Conservation (phyloP, 1,140 invertebrate genomes). For the Hyles vespertilio region DNA sequence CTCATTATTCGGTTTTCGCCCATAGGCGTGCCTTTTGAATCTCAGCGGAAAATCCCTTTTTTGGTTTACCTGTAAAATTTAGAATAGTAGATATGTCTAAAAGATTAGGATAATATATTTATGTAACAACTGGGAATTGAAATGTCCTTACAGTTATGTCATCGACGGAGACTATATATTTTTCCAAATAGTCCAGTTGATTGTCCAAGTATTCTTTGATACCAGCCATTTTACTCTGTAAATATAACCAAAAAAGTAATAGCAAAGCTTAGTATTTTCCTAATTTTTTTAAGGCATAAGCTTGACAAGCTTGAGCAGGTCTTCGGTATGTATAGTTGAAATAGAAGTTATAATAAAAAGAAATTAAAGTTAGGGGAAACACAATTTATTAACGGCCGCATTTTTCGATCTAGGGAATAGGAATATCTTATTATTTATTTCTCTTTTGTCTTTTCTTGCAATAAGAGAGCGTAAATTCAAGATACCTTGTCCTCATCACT, state of each 20-base stretch:
- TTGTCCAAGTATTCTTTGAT: constrained; percentile 49
- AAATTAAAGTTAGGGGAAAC: no score
- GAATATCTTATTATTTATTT: no score
- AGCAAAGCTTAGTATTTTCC: neutral
- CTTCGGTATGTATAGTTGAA: no score
- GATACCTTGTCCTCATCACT: constrained; percentile 51
- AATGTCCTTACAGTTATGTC: constrained; percentile 1
- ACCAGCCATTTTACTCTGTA: constrained; percentile 57
- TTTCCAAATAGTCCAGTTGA: constrained; percentile 33
- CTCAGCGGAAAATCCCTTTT: constrained; percentile 9
- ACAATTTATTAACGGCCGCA: no score
- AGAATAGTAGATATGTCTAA: neutral
- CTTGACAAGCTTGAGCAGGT: no score
- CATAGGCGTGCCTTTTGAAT: constrained; percentile 20
- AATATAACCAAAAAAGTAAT: constrained; percentile 4
- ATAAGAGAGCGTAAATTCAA: neutral
- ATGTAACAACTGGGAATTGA: no score
- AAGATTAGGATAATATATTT: no score
- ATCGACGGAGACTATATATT: neutral
- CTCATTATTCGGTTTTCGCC: neutral
- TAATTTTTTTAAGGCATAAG: no score
- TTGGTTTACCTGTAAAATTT: neutral
- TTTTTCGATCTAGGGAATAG: no score
- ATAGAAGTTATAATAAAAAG: no score
- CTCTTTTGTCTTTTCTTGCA: no score